Evolutionary conservation across 2,888 invertebrate genomes (phyloP), one percentile per base, ranked within the genome.

Genomic region (Elmis aenea): DNA sequence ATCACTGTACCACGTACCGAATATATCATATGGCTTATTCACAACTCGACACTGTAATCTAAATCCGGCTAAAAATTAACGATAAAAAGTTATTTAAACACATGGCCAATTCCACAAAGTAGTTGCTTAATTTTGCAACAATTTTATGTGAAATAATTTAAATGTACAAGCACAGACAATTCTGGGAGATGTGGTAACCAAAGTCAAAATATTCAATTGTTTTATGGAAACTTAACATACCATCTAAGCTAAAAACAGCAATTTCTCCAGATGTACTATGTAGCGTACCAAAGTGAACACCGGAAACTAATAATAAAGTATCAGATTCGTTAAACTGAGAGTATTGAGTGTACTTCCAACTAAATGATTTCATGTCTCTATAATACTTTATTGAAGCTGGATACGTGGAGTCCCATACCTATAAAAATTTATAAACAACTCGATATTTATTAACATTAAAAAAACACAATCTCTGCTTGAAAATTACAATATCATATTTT

Each of bases 1-100:
- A 59, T 87, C 85, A 57, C 83, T 85, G 59, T 84, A 88, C 89
- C 89, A 90, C n/a, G 87, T 83, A 5, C 90, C 89, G 67, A 89
- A 89, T 47, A 89, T 83, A 62, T 90, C 89, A 55, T 88, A 89
- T 0, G 90, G 89, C 52, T 85, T 85, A 67, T 88, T 89, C 27
- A 79, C 75, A 4, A 88, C 83, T 29, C 85, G 71, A 54, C 85
- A 84, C 51, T 83, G 79, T 18, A 83, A 42, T 37, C 50, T 48
- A 38, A 56, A 56, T 27, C 49, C 50, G 37, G 38, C 50, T 51
- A 36, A 23, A 41, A 33, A 12, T 16, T 18, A 24, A 36, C n/a
- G n/a, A n/a, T n/a, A 33, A n/a, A n/a, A n/a, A n/a, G n/a, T n/a
- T n/a, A n/a, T 20, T n/a, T 6, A 20, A 20, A 20, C n/a, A n/a